Conservation (phyloP, 2,113 vertebrate genomes). For the Condylura cristata region DNA sequence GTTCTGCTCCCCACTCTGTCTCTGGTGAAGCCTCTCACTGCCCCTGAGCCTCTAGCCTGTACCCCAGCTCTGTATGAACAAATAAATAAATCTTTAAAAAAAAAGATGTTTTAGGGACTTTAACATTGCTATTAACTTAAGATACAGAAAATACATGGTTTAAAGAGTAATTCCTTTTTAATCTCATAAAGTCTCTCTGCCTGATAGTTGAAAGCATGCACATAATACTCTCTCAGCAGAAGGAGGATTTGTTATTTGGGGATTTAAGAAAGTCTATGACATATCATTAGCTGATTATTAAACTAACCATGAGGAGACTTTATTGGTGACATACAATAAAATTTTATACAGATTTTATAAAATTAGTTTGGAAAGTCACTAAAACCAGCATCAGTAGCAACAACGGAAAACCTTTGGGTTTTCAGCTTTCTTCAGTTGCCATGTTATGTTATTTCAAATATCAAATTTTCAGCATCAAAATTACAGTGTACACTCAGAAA, state of each 20-base stretch:
- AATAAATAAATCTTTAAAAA: no score
- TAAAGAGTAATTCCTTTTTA: slow-evolving; percentile 32
- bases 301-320: background rate
- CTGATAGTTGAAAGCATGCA: background rate
- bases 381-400: background rate
- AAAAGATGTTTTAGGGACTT: background rate
- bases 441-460: background rate
- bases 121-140: slow-evolving; percentile 38
- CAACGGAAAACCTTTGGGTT: background rate
- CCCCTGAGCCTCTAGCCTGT: no score
- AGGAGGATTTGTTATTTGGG: background rate
- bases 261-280: background rate
- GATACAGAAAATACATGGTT: background rate
- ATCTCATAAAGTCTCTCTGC: background rate
- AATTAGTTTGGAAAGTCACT: background rate
- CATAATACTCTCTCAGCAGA: background rate
- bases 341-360: background rate
- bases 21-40: no score
- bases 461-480: background rate
- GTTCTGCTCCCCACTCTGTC: no score
- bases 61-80: no score
- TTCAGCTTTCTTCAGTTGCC: background rate
- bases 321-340: background rate
- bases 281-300: background rate
- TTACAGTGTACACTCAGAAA: background rate